A percentile compares a stretch with the other conserved stretches of the same genome.
Evolutionary conservation across 2,888 invertebrate species (phyloP).

Genomic region (Leptinotarsa juncta): DNA sequence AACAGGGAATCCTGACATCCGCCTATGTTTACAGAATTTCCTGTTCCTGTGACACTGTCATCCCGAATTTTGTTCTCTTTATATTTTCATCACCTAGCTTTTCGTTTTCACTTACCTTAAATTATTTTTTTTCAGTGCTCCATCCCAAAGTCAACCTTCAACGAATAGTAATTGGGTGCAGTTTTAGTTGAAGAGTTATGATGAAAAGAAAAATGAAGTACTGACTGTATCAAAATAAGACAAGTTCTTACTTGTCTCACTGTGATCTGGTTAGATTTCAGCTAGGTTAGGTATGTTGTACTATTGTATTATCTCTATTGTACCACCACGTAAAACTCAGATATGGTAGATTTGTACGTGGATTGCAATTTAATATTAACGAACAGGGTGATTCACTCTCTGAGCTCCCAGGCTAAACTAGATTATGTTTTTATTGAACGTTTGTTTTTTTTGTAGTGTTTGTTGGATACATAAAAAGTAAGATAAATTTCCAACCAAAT

Average conservation of each 20-base stretch:
- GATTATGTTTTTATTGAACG: too few species aligned
- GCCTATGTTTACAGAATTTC: too few species aligned
- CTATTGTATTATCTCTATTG: not conserved
- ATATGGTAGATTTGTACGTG: not conserved
- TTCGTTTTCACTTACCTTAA: not conserved
- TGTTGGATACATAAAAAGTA: too few species aligned
- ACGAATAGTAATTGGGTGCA: constrained; percentile 64
- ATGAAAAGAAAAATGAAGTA: not conserved
- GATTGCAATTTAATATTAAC: too few species aligned
- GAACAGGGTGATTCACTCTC: too few species aligned
- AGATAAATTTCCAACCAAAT: too few species aligned
- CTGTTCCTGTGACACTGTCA: too few species aligned
- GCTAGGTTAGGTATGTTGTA: constrained; percentile 6
- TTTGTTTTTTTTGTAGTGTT: too few species aligned
- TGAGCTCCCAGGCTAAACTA: too few species aligned
- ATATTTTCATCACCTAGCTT: too few species aligned
- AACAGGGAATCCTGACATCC: too few species aligned
- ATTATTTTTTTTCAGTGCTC: constrained; percentile 51
- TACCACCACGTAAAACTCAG: not conserved
- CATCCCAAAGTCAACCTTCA: constrained; percentile 55
- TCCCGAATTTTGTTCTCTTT: too few species aligned
- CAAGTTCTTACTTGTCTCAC: constrained; percentile 6
- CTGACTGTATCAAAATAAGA: constrained; percentile 18
- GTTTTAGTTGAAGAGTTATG: constrained; percentile 55
- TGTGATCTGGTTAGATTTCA: constrained; percentile 9